Conservation (phyloP, 1,140 invertebrate genomes). For the Melanaphis sacchari region DNA sequence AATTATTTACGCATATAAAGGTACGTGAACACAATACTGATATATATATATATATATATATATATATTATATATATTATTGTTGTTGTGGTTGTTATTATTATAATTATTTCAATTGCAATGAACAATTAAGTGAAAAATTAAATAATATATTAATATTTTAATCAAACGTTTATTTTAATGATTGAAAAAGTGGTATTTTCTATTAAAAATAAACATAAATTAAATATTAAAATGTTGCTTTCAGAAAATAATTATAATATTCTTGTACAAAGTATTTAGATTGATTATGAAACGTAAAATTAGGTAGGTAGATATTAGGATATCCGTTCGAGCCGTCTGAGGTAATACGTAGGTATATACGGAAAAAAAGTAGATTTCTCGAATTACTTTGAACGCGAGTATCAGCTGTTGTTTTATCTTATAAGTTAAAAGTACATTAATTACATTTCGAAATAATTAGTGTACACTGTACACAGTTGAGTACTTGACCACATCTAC, state of each 20-base stretch:
- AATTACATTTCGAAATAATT: not conserved
- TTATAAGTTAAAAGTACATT: not conserved
- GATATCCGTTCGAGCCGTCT: not conserved
- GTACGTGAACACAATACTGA: not conserved
- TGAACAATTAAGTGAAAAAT: not conserved
- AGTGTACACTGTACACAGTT: too few relatives aligned
- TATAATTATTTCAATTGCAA: not conserved
- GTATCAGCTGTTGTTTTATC: not conserved
- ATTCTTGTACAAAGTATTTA: not conserved
- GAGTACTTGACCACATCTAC: not conserved
- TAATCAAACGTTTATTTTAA: not conserved
- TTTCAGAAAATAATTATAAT: too few relatives aligned
- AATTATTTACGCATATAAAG: not conserved
- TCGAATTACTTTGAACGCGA: not conserved
- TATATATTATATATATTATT: too few relatives aligned
- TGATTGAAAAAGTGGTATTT: not conserved
- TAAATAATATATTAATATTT: not conserved
- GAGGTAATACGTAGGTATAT: not conserved
- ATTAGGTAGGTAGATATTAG: not conserved
- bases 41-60: too few relatives aligned
- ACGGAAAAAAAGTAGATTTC: not conserved
- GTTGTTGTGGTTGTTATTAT: not conserved
- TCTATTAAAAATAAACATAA: not conserved
- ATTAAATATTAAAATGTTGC: not conserved
- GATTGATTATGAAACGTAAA: not conserved